These are phyloP conservation scores for Poecilia wingei DNA, from an alignment of 2,797 vertebrate species.

Conservation along the genomic window DNA sequence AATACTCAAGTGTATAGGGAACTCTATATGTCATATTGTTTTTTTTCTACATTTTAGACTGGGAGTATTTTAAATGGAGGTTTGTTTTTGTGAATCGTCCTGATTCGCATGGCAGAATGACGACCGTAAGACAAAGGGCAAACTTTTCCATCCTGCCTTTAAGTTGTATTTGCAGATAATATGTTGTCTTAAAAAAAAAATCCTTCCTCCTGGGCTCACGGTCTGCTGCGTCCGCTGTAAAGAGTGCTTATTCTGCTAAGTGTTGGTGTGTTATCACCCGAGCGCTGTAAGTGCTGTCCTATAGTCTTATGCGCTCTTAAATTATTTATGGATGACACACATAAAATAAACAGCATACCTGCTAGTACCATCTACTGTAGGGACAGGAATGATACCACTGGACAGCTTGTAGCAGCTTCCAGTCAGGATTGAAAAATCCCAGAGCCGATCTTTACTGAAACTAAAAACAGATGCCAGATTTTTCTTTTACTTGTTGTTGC, in stretches of 20 bases:
- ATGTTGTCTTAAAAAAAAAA: neutral
- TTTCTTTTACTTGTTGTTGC: neutral
- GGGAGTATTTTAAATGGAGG: neutral
- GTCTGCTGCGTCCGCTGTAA: neutral
- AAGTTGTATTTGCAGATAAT: neutral
- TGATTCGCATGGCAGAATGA: neutral
- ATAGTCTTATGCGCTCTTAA: slow-evolving; percentile 4
- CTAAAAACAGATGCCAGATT: neutral
- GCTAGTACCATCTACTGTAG: neutral
- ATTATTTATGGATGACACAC: neutral
- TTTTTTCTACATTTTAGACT: neutral
- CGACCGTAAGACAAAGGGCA: neutral
- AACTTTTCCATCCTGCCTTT: neutral
- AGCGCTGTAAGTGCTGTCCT: neutral
- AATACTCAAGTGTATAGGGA: neutral
- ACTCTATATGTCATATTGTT: neutral
- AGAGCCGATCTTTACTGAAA: neutral
- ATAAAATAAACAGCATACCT: neutral
- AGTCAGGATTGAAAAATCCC: neutral
- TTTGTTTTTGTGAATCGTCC: neutral
- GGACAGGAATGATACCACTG: neutral
- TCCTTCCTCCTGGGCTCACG: neutral
- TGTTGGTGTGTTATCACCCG: neutral
- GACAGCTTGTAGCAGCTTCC: neutral
- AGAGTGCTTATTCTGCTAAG: neutral